These are phyloP conservation scores for Ricordea florida DNA, from an alignment of 92 coral and sea anemone genomes.

Conservation along the genomic window DNA sequence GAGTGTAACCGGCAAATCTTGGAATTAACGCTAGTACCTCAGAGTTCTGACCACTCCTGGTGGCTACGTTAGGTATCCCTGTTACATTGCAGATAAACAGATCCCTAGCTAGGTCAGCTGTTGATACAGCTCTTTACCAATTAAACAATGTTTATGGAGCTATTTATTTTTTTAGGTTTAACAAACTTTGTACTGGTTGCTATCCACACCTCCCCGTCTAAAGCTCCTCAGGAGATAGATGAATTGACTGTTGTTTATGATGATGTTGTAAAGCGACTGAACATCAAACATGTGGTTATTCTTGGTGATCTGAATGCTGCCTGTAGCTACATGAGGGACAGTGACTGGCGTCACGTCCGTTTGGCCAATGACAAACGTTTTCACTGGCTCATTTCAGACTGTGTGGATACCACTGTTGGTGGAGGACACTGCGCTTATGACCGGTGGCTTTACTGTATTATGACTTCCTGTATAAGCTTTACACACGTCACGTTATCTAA, in stretches of 20 bases:
- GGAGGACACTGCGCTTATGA: slow-evolving; percentile 92
- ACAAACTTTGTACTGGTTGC: slow-evolving; percentile 78
- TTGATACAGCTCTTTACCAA: too few species aligned
- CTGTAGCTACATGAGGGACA: slow-evolving; percentile 80
- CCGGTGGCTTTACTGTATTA: slow-evolving; percentile 60
- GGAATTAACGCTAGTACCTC: too few species aligned
- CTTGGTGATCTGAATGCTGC: slow-evolving; percentile 96
- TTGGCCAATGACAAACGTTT: slow-evolving; percentile 86
- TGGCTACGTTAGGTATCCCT: too few species aligned
- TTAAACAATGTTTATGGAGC: too few species aligned
- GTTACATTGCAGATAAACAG: too few species aligned
- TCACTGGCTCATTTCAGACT: slow-evolving; percentile 88
- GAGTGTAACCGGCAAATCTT: too few species aligned
- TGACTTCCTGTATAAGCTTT: too few species aligned
- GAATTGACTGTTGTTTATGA: slow-evolving; percentile 89
- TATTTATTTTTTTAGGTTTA: slow-evolving; percentile 34
- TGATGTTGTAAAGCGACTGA: slow-evolving; percentile 74
- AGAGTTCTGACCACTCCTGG: too few species aligned
- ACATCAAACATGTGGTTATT: slow-evolving; percentile 76
- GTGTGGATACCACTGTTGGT: slow-evolving; percentile 86
- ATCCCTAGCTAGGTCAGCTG: too few species aligned
- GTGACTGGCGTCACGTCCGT: slow-evolving; percentile 77
- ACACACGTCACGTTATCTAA: too few species aligned
- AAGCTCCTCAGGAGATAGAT: slow-evolving; percentile 77
- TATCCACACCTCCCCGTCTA: slow-evolving; percentile 86